Evolutionary conservation across 2,797 vertebrate species (phyloP).

Genomic region (Sebastes matsubarae): DNA sequence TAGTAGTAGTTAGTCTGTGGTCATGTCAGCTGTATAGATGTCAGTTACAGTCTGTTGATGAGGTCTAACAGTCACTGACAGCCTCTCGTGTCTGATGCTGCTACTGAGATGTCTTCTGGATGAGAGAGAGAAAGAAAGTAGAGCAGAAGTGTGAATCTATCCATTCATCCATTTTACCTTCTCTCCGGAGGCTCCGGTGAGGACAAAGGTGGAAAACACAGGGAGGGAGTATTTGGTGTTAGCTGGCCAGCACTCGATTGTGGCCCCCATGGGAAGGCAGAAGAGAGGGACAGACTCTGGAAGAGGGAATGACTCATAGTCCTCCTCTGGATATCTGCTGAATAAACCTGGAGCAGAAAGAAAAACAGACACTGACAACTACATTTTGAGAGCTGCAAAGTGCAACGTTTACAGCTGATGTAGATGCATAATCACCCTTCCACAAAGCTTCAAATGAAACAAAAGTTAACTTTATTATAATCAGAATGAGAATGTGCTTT

Average conservation of each 20-base stretch:
- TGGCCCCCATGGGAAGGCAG: conserved; percentile 96
- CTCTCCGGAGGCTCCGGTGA: conserved; percentile 94
- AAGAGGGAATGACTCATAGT: conserved; percentile 95
- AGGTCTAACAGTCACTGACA: conserved; percentile 32
- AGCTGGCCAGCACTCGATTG: conserved; percentile 93
- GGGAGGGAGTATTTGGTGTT: conserved; percentile 95
- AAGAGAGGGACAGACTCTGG: conserved; percentile 95
- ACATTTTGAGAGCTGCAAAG: background rate
- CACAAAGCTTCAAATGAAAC: background rate
- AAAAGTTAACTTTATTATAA: background rate
- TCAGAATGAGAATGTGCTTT: conserved; percentile 1
- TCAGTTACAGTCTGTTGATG: conserved; percentile 32
- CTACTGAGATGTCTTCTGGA: background rate
- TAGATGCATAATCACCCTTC: conserved; percentile 2
- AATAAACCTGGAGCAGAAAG: conserved; percentile 84
- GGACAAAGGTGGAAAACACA: conserved; percentile 94
- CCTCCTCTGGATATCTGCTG: conserved; percentile 94
- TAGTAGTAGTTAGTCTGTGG: conserved; percentile 8
- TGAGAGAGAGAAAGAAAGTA: background rate
- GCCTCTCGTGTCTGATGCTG: background rate
- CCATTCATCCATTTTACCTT: conserved; percentile 83
- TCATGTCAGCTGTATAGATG: conserved; percentile 25
- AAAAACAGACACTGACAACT: background rate
- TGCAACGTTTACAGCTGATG: conserved; percentile 6
- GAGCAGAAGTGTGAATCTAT: background rate